Percentiles rank a stretch among this genome's conserved stretches.
phyloP scores from a whole-genome alignment of 2,113 vertebrate genomes.

The Ceuthmochares aereus region DNA sequence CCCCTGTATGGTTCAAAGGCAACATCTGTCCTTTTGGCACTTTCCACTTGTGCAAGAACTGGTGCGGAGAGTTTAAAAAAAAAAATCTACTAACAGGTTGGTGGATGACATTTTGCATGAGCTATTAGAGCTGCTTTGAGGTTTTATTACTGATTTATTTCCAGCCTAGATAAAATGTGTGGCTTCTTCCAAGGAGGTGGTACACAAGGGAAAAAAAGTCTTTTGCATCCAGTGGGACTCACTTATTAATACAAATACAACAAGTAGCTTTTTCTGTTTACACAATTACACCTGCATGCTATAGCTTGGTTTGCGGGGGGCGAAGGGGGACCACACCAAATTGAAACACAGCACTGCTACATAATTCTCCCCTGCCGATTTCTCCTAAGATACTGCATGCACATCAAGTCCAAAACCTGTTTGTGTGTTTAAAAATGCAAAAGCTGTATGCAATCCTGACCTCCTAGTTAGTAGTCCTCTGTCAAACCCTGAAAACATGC shows the following conservation, averaged over 20 bases:
- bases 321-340: not conserved
- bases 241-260: slow-evolving; percentile 17
- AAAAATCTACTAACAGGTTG: not conserved
- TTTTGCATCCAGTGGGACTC: slow-evolving; percentile 29
- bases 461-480: rapidly evolving
- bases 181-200: not conserved
- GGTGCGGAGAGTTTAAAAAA: not conserved
- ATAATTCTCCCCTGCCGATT: not conserved
- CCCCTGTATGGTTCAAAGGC: slow-evolving; percentile 76
- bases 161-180: not conserved
- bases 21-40: slow-evolving; percentile 79
- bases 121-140: not conserved
- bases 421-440: not conserved
- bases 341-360: not conserved
- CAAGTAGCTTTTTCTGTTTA: slow-evolving; percentile 17
- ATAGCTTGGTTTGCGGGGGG: not conserved
- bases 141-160: slow-evolving; percentile 29
- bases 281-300: not conserved
- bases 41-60: slow-evolving; percentile 56
- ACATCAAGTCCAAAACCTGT: not conserved
- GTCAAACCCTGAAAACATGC: not conserved
- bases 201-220: not conserved
- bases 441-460: not conserved
- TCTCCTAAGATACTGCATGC: not conserved
- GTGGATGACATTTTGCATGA: rapidly evolving